Evolutionary conservation across 2,888 invertebrate species (phyloP).

Genomic region (Troilus luridus): DNA sequence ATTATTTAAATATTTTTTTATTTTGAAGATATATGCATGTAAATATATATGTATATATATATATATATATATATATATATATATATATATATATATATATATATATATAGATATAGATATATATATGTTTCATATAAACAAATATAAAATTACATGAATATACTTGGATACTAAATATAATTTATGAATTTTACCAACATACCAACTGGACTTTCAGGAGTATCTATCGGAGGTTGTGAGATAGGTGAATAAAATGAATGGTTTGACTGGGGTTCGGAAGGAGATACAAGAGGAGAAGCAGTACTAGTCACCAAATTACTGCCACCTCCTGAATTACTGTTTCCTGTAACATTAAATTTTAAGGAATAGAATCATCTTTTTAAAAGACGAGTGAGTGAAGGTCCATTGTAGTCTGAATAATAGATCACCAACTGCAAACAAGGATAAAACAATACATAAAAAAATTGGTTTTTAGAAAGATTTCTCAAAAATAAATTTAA

Average conservation of each 20-base stretch:
- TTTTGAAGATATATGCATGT: too few relatives aligned
- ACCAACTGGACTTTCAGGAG: slow-evolving; percentile 61
- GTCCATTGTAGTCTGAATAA: neutral
- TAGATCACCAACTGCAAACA: neutral
- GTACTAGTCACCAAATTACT: slow-evolving; percentile 41
- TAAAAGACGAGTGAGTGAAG: neutral
- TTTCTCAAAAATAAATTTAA: too few relatives aligned
- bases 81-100: too few relatives aligned
- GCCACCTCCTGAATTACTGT: slow-evolving; percentile 36
- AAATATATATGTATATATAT: too few relatives aligned
- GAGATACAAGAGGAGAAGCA: slow-evolving; percentile 60
- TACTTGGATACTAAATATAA: neutral
- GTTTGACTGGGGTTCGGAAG: slow-evolving; percentile 58
- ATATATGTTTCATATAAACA: neutral
- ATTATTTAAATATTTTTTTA: too few relatives aligned
- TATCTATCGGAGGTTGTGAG: slow-evolving; percentile 59
- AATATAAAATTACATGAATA: neutral
- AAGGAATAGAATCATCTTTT: neutral
- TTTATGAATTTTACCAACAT: neutral
- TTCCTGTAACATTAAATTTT: neutral
- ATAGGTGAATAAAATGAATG: slow-evolving; percentile 61
- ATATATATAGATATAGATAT: too few relatives aligned
- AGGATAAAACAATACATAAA: neutral
- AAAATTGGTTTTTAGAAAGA: neutral
- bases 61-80: too few relatives aligned